Evolutionary conservation across 1,140 invertebrate genomes (phyloP).

Genomic region (Drosophila azteca): DNA sequence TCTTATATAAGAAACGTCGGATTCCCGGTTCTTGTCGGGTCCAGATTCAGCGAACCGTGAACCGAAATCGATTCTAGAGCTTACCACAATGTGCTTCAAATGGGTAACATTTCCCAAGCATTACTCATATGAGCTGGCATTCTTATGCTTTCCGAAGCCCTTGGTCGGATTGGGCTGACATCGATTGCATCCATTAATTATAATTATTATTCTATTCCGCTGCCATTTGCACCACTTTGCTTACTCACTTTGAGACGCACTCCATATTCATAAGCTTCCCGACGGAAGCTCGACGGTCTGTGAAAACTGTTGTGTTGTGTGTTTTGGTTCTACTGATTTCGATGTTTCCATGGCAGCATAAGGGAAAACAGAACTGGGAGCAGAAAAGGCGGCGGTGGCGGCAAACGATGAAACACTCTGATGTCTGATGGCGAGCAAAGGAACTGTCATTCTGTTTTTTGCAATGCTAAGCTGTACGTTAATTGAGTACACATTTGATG

Average conservation of each 20-base stretch:
- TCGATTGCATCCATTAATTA: constrained; percentile 51
- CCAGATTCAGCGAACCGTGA: constrained; percentile 4
- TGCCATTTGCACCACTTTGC: constrained; percentile 38
- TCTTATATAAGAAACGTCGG: no score
- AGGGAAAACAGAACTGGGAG: constrained; percentile 22
- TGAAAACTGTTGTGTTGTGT: constrained; percentile 44
- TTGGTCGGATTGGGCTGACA: not conserved
- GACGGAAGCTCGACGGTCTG: constrained; percentile 37
- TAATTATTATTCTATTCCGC: constrained; percentile 41
- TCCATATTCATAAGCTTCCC: constrained; percentile 66
- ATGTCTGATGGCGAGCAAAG: constrained; percentile 19
- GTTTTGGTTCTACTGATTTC: constrained; percentile 34
- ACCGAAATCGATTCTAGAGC: not conserved
- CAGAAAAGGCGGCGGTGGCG: constrained; percentile 4
- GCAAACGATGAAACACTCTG: constrained; percentile 29
- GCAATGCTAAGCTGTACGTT: constrained; percentile 51
- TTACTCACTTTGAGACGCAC: constrained; percentile 48
- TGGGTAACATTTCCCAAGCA: constrained; percentile 1
- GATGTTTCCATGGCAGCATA: constrained; percentile 38
- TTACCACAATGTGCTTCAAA: not conserved
- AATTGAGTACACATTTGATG: constrained; percentile 53
- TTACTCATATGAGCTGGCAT: constrained; percentile 17
- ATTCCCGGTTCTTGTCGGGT: not conserved
- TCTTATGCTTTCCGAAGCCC: constrained; percentile 8
- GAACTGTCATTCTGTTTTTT: constrained; percentile 38